phyloP scores from a whole-genome alignment of 2,113 vertebrate species.

The Pterocles gutturalis region DNA sequence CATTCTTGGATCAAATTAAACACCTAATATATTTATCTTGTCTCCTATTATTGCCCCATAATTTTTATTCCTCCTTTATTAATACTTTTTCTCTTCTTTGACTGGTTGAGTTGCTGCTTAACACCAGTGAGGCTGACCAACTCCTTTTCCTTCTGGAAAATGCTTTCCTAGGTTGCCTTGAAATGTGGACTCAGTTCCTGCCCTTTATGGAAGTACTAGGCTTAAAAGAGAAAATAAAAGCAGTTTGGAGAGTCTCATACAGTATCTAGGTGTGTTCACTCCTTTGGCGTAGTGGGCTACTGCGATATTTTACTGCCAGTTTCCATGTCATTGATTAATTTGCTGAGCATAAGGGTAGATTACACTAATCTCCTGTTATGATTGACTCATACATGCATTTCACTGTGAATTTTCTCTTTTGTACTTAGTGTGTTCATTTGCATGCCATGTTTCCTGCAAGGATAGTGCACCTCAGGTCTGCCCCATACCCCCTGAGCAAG shows the following conservation, averaged over 20 bases:
- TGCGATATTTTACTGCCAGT: neutral
- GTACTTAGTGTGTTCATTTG: constrained; percentile 91
- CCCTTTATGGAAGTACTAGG: neutral
- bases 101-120: neutral
- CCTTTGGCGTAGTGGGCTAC: neutral
- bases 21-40: neutral
- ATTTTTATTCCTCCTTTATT: neutral
- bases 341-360: neutral
- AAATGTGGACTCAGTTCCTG: neutral
- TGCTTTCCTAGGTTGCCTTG: neutral
- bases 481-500: constrained; percentile 94
- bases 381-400: neutral
- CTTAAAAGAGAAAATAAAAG: neutral
- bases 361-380: neutral
- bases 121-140: neutral
- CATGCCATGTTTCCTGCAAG: constrained; percentile 94
- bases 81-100: neutral
- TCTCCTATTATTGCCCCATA: neutral
- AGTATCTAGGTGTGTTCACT: neutral
- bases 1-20: neutral
- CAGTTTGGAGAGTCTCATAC: neutral
- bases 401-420: constrained; percentile 56
- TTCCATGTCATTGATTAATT: neutral
- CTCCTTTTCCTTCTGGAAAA: neutral
- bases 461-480: constrained; percentile 94